Conservation (phyloP, 1,140 invertebrate genomes). For the Macrotrachela quadricornifera region DNA sequence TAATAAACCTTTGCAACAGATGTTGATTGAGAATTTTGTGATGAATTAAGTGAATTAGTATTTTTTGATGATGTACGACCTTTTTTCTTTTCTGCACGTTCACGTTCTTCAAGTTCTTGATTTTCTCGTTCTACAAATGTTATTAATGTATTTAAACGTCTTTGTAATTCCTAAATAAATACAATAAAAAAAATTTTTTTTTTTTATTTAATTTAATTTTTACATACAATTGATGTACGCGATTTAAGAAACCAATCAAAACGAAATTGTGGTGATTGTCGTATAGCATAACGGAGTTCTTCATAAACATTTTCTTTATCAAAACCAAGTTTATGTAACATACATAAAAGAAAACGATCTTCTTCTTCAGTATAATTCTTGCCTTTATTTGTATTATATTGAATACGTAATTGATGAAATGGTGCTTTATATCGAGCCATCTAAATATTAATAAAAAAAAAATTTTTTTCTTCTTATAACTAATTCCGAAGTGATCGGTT, state of each 20-base stretch:
- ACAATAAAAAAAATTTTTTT: background rate
- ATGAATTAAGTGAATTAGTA: too few species aligned
- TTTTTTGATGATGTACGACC: too few species aligned
- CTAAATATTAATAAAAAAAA: too few species aligned
- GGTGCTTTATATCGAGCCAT: constrained; percentile 90
- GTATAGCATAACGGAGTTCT: constrained; percentile 69
- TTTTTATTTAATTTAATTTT: constrained; percentile 14
- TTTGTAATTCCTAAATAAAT: constrained; percentile 52
- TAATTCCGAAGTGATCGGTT: too few species aligned
- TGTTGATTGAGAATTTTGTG: too few species aligned
- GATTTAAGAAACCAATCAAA: constrained; percentile 99
- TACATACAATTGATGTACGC: constrained; percentile 52
- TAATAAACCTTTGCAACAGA: too few species aligned
- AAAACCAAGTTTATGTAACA: constrained; percentile 92
- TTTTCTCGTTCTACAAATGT: constrained; percentile 94
- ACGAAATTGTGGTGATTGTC: constrained; percentile 78
- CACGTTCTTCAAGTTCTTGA: constrained; percentile 85
- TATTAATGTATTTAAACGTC: constrained; percentile 88
- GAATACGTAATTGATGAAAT: constrained; percentile 86
- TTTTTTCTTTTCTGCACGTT: constrained; percentile 75
- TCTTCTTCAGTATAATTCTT: constrained; percentile 99
- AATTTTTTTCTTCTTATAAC: too few species aligned
- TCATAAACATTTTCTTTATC: constrained; percentile 99
- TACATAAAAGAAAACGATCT: constrained; percentile 88
- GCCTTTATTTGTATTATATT: constrained; percentile 80